A percentile compares a stretch with the other conserved stretches of the same genome.
Conservation (phyloP, 2,888 invertebrate genomes). For the Oegoconia quadripuncta region DNA sequence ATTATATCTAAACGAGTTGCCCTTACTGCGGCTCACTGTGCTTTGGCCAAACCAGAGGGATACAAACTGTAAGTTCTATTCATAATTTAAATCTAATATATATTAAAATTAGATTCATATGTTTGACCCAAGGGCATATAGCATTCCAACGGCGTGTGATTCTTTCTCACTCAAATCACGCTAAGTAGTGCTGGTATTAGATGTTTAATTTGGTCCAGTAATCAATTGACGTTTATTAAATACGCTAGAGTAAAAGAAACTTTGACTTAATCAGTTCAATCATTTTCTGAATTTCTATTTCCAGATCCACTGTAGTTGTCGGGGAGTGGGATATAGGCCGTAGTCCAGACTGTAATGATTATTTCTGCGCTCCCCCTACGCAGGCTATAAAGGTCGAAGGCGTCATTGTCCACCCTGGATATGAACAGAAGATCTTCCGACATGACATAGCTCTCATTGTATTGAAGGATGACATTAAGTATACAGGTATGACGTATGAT, state of each 20-base stretch:
- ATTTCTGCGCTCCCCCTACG: slow-evolving; percentile 86
- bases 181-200: no score
- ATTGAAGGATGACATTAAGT: slow-evolving; percentile 82
- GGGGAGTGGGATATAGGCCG: slow-evolving; percentile 87
- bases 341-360: slow-evolving; percentile 86
- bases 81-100: background rate
- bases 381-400: slow-evolving; percentile 86
- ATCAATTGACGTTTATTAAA: no score
- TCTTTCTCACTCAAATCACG: no score
- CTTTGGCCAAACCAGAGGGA: slow-evolving; percentile 86
- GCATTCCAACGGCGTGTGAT: no score
- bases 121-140: no score
- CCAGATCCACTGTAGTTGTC: slow-evolving; percentile 84
- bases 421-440: slow-evolving; percentile 81
- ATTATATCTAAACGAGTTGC: slow-evolving; percentile 82
- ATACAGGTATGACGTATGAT: no score
- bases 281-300: no score
- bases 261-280: no score
- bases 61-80: slow-evolving; percentile 85
- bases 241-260: no score
- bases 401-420: slow-evolving; percentile 88
- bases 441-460: slow-evolving; percentile 88
- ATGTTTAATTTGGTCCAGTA: no score
- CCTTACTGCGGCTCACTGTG: slow-evolving; percentile 89
- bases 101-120: no score